Conservation (phyloP, 2,888 invertebrate species). For the Agrenia bidenticulata region DNA sequence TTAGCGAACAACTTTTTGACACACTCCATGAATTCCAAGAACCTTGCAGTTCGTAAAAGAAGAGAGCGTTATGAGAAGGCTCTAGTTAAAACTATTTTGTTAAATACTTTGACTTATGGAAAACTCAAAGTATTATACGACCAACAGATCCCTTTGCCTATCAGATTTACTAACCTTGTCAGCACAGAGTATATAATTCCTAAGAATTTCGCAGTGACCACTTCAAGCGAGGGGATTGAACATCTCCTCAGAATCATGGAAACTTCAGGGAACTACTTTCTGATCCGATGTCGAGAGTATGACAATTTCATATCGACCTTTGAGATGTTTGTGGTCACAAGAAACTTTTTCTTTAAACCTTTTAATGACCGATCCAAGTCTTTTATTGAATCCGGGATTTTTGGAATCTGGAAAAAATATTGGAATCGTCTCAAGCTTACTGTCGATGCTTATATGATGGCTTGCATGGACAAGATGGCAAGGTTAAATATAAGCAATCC, state of each 20-base stretch:
- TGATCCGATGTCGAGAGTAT: conserved; percentile 1
- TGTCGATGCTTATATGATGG: background rate
- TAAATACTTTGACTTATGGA: background rate
- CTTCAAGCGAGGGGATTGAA: background rate
- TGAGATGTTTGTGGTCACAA: background rate
- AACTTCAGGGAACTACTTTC: background rate
- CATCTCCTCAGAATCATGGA: conserved; percentile 4
- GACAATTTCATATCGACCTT: background rate
- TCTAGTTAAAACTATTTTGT: background rate
- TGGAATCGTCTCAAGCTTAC: background rate
- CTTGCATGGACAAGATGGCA: background rate
- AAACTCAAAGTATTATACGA: conserved; percentile 6
- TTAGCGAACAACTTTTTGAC: background rate
- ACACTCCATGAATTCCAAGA: too few relatives aligned
- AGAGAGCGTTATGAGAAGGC: background rate
- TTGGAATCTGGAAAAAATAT: background rate
- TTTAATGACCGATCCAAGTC: background rate
- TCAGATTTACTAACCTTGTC: background rate
- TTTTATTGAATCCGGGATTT: background rate
- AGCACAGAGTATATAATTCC: background rate
- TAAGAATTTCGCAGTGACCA: background rate
- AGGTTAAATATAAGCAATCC: background rate
- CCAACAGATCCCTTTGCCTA: background rate
- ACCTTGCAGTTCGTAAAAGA: background rate
- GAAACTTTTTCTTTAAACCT: conserved; percentile 8